Evolutionary conservation across 1,140 invertebrate species (phyloP), one percentile per base, ranked within the genome.

Genomic region (Drosophila nasuta): DNA sequence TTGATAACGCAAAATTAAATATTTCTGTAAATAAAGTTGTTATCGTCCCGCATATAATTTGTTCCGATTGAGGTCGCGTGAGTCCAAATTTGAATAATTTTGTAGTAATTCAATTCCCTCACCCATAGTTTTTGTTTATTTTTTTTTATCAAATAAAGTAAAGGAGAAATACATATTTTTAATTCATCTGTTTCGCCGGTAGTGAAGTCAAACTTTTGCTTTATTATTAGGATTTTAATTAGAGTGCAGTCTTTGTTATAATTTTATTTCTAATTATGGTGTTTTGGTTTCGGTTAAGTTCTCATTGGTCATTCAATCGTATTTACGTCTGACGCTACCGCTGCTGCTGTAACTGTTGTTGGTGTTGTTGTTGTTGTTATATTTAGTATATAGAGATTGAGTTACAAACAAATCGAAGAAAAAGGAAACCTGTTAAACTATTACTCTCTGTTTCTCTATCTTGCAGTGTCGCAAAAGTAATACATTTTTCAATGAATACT

Each of bases 401-500:
- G 38, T 35, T 30, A 28, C 43, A 6, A 48, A 43, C 11, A 33
- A 17, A 35, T 7, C 35, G 7, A 25, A 11, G 3, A 59, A 33
- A 54, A 46, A 64, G 43, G 51, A 59, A 57, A 48, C 20, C 5
- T 65, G 54, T 81, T 85, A 81, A 89, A 89, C 79, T 78, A 78
- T 81, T 86, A 65, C 69, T 68, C 75, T 87, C 83, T 88, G 81
- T 79, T 80, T 86, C 79, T 90, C 77, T 91, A 91, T 91, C 41
- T 91, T 91, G 85, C 89, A 91, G 89, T 86, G 83, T 91, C 79
- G 79, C 71, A 91, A 91, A 91, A 91, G 72, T 91, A 91, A 91
- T 66, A 79, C 78, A 89, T 81, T 75, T 85, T 63, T 25, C 20
- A 78, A 77, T 75, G 67, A 68, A 56, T 72, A 56, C 48, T 65